These are phyloP conservation scores for Protodeltote pygarga DNA, from an alignment of 2,888 invertebrate species.

Conservation along the genomic window DNA sequence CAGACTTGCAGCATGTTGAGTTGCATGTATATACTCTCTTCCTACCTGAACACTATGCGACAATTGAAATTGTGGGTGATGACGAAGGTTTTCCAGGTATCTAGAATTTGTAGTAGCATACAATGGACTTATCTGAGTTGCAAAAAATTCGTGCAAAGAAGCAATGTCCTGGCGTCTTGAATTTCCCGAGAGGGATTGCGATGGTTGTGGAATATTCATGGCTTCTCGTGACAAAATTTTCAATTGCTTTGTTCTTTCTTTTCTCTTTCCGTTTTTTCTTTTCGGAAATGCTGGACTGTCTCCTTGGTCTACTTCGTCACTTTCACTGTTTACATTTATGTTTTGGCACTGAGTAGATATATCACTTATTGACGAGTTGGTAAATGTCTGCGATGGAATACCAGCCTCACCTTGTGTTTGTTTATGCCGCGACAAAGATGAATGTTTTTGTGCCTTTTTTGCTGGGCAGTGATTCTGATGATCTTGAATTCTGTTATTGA, in stretches of 20 bases:
- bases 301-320: constrained; percentile 46
- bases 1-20: constrained; percentile 54
- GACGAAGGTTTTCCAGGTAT: constrained; percentile 73
- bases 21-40: constrained; percentile 29
- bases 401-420: constrained; percentile 33
- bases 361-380: constrained; percentile 47
- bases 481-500: constrained; percentile 52
- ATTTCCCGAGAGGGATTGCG: constrained; percentile 36
- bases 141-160: constrained; percentile 68
- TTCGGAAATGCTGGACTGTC: constrained; percentile 48
- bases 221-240: constrained; percentile 56
- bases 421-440: constrained; percentile 35
- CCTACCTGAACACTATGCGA: constrained; percentile 52
- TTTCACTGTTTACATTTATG: constrained; percentile 53
- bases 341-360: constrained; percentile 50
- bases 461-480: constrained; percentile 36
- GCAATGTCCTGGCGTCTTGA: constrained; percentile 44
- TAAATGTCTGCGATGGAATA: constrained; percentile 31
- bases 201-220: constrained; percentile 40
- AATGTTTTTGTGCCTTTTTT: constrained; percentile 35
- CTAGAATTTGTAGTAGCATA: constrained; percentile 69
- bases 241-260: constrained; percentile 66
- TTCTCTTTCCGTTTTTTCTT: constrained; percentile 70
- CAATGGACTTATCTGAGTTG: constrained; percentile 64
- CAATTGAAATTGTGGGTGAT: constrained; percentile 75